These are phyloP conservation scores for Sarcophaga subvicina DNA, from an alignment of 2,888 invertebrate species.

Conservation along the genomic window DNA sequence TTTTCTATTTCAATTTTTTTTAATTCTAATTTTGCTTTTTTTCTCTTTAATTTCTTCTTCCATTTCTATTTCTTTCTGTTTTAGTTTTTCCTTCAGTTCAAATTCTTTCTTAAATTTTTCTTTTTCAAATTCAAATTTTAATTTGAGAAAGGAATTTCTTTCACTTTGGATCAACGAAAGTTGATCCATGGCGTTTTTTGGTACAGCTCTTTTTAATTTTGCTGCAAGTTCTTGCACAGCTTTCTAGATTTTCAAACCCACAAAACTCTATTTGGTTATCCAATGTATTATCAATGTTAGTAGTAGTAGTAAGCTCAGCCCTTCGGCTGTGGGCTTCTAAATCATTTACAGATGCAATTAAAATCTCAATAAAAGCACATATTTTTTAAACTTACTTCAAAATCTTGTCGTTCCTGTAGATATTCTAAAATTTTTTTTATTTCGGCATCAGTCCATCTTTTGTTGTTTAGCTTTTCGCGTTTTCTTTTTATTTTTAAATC, in stretches of 20 bases:
- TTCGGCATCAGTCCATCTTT: too few relatives aligned
- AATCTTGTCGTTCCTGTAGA: too few relatives aligned
- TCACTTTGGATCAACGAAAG: constrained; percentile 16
- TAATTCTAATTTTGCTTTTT: constrained; percentile 19
- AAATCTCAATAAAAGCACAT: too few relatives aligned
- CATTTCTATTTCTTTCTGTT: constrained; percentile 10
- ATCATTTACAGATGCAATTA: not conserved
- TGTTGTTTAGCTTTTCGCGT: too few relatives aligned
- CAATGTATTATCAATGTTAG: not conserved
- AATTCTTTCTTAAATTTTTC: constrained; percentile 23
- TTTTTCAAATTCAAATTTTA: constrained; percentile 20
- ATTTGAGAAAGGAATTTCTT: not conserved
- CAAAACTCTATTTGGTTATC: not conserved
- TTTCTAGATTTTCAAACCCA: not conserved
- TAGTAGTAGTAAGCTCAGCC: not conserved
- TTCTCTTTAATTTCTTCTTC: constrained; percentile 24
- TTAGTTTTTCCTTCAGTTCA: not conserved
- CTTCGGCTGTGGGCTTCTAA: constrained; percentile 11
- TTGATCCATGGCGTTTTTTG: constrained; percentile 13
- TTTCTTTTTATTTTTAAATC: too few relatives aligned
- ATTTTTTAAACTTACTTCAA: too few relatives aligned
- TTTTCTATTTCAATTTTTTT: constrained; percentile 40
- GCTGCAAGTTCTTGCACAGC: not conserved
- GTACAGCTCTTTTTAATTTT: constrained; percentile 18
- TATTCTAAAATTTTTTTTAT: too few relatives aligned